Evolutionary conservation across 2,888 invertebrate genomes (phyloP), one percentile per base, ranked within the genome.

Genomic region (Mallateleia sp.): DNA sequence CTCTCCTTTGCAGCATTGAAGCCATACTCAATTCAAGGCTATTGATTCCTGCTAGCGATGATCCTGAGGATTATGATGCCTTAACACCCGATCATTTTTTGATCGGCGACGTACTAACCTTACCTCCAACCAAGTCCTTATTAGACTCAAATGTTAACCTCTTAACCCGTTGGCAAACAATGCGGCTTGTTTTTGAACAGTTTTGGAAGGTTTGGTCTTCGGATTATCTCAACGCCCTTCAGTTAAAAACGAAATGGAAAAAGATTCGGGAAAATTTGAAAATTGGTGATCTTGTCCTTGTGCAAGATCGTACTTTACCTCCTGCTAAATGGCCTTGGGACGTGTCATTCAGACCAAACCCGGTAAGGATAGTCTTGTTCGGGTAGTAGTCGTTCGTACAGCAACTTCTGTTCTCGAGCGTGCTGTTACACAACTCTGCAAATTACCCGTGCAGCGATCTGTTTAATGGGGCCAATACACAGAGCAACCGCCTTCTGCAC

Each of bases 151-250:
- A 32, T 4, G 32, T 6, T 4, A 32, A 32, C 8, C 8, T 6
- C 8, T 8, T 32, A 4, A 32, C 4, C 8, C 32, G 32, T 8
- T 32, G 32, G 32, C 32, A 32, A 8, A 8, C 8, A 6, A 32
- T 32, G 32, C 32, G 32, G 4, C 6, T 32, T 6, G 8, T 32
- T 4, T 6, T 32, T 4, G 62, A 62, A 34, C 62, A 22, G 18
- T 62, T 62, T 34, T 62, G 38, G 62, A 32, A 38, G 18, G 34
- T 62, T 20, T 62, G 62, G n/a, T 62, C 62, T n/a, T 18, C 32
- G 11, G 62, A 62, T 7, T 62, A 62, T 62, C 18, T 62, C 38
- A 32, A 62, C 22, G 18, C 62, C 1, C 38, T 62, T 34, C 62
- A 34, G 47, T 8, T 8, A 5, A 47, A 47, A 47, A 47, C 18